Percentiles rank a stretch among this genome's conserved stretches.
These are phyloP conservation scores for Erinaceus europaeus DNA, from an alignment of 2,113 vertebrate species.

Conservation along the genomic window DNA sequence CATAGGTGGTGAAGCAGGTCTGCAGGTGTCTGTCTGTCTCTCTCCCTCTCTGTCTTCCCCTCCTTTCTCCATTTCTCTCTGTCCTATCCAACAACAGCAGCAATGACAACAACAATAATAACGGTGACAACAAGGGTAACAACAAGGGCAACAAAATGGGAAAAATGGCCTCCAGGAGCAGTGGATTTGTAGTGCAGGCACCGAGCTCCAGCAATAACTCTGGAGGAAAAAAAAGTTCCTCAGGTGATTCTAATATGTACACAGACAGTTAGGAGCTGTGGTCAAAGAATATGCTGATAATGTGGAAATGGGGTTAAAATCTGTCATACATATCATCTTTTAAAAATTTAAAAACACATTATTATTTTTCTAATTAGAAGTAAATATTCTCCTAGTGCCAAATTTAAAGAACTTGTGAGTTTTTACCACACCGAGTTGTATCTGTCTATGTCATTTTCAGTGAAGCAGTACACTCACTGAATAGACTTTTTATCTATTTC, in stretches of 20 bases:
- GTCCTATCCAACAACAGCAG: not conserved
- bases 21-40: too few species aligned
- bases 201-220: too few species aligned
- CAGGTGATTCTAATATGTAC: too few species aligned
- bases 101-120: too few species aligned
- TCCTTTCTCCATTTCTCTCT: too few species aligned
- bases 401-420: not conserved
- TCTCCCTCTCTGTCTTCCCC: too few species aligned
- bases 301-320: conserved; percentile 3
- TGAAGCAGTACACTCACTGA: not conserved
- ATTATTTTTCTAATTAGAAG: conserved; percentile 15
- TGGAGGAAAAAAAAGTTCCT: too few species aligned
- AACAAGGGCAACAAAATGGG: too few species aligned
- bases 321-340: not conserved
- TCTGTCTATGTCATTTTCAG: not conserved
- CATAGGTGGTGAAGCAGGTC: too few species aligned
- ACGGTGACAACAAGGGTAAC: not conserved
- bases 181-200: too few species aligned
- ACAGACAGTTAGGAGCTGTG: not conserved
- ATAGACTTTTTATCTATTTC: not conserved
- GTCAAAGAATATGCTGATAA: not conserved
- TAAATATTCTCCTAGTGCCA: not conserved
- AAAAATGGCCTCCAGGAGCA: too few species aligned
- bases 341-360: not conserved
- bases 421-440: not conserved